phyloP scores from a whole-genome alignment of 2,113 vertebrate species.

The Octodon degus region DNA sequence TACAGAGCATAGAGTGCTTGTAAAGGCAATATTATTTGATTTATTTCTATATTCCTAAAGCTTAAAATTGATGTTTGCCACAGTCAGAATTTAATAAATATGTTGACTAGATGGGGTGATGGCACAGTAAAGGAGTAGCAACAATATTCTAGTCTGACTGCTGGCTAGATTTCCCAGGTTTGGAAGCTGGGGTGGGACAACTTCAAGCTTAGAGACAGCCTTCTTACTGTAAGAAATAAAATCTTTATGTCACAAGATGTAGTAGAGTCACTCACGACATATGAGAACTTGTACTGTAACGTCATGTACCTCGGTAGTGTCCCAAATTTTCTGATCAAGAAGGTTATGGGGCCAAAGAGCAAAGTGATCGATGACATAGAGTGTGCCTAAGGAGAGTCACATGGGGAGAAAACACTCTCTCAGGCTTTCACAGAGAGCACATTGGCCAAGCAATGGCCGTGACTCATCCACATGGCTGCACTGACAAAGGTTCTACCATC shows the following conservation, averaged over 20 bases:
- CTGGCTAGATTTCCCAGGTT: not conserved
- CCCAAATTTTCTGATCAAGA: too few relatives aligned
- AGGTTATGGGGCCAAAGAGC: too few relatives aligned
- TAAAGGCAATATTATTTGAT: conserved; percentile 17
- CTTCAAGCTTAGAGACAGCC: not conserved
- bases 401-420: too few relatives aligned
- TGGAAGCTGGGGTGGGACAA: not conserved
- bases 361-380: too few relatives aligned
- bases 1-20: not conserved
- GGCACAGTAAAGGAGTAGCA: not conserved
- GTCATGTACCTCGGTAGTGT: too few relatives aligned
- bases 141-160: not conserved
- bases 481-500: too few relatives aligned
- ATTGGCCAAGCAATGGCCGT: too few relatives aligned
- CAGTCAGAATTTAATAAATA: conserved; percentile 11
- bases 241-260: not conserved
- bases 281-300: too few relatives aligned
- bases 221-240: not conserved
- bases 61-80: not conserved
- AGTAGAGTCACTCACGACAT: too few relatives aligned
- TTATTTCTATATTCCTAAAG: conserved; percentile 42
- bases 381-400: too few relatives aligned
- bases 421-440: too few relatives aligned
- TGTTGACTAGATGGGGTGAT: not conserved
- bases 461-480: too few relatives aligned